Base-by-base conservation (phyloP, 2,113 vertebrate genomes). In the Cololabis saira region DNA sequence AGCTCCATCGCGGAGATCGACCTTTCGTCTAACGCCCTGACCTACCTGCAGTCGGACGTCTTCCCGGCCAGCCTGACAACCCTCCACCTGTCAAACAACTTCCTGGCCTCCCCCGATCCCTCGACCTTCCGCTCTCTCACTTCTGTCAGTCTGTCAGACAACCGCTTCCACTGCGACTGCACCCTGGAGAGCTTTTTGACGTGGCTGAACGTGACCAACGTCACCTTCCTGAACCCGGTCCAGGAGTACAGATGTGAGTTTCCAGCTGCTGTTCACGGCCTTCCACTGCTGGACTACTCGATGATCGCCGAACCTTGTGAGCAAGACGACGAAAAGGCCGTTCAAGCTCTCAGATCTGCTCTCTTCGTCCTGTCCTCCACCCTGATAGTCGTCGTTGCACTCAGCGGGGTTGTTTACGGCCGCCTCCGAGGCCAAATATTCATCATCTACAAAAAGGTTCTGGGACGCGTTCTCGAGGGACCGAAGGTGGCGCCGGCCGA, bases 91-190 rank as follows among this genome's bases (percentile, higher is more conserved):
- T 90, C 94, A 13, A 43, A 84, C 51, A 98, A 98, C 76, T 93
- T 93, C 45, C 87, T 98, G 17, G 87, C 93, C 13, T 88, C 91
- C 37, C 95, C 95, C 0, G 85, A 95, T 58, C 96, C 96, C 0
- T 15, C 16, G 2, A 19, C 81, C 5, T 95, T 98, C 58, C 76
- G 61, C 4, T 89, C 80, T 0, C 81, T 98, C 53, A 69, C 16
- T 1, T 0, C 19, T 2, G 68, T 98, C 56, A 85, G 87, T 85
- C 75, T 98, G 57, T 79, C 59, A 4, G 86, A 48, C 16, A 99
- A 97, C 67, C 85, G 24, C 0, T 97, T 93, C 66, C 58, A 93
- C 57, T 98, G 96, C n/a, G 89, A 94, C 4, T 97, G 97, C 43
- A 21, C 79, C 19, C 92, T 97, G 16, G 85, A 71, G 16, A 43